phyloP scores from a whole-genome alignment of 2,888 invertebrate species.

The Spicauda simplicius region DNA sequence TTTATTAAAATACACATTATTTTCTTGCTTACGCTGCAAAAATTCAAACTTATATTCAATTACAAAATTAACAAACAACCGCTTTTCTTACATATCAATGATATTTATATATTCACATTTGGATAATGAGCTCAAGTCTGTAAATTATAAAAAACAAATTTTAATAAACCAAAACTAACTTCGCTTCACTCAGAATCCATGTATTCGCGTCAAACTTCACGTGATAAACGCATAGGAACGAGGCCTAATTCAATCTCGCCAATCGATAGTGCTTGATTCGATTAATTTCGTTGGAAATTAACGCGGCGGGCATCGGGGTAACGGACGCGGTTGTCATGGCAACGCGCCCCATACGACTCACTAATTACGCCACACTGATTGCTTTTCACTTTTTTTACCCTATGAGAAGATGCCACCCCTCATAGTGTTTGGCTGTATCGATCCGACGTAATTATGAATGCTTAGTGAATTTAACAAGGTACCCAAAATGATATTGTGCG shows the following conservation, averaged over 20 bases:
- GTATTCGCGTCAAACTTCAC: conserved; percentile 33
- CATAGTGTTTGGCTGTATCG: conserved; percentile 47
- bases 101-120: too few relatives aligned
- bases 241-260: conserved; percentile 60
- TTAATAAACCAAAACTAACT: too few relatives aligned
- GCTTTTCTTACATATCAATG: too few relatives aligned
- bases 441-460: conserved; percentile 32
- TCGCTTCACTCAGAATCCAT: too few relatives aligned
- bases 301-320: conserved; percentile 76
- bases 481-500: conserved; percentile 3
- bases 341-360: conserved; percentile 84
- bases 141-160: too few relatives aligned
- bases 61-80: too few relatives aligned
- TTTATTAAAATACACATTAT: too few relatives aligned
- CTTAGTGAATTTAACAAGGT: conserved; percentile 28
- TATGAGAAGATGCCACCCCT: conserved; percentile 80
- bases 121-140: too few relatives aligned
- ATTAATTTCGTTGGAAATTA: conserved; percentile 82
- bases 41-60: too few relatives aligned
- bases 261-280: conserved; percentile 79
- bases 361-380: conserved; percentile 85
- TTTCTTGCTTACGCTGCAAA: too few relatives aligned
- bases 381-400: conserved; percentile 84
- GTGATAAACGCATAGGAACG: conserved; percentile 40
- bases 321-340: conserved; percentile 75